These are phyloP conservation scores for Taeniopygia guttata DNA, from an alignment of 2,797 vertebrate species.

Conservation along the genomic window DNA sequence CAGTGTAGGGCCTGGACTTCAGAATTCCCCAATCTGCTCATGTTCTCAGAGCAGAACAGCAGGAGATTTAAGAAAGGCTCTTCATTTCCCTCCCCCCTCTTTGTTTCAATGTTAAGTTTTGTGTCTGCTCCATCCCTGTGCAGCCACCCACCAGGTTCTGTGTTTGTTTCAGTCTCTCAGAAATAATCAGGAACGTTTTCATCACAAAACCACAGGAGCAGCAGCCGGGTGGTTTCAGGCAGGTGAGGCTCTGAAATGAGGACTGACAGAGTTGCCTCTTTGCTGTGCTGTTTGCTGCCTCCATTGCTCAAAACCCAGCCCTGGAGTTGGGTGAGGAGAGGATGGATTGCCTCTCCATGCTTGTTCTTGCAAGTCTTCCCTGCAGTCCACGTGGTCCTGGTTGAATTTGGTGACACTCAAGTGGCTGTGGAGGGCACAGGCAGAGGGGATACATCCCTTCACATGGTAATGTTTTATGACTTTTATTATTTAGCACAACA, in stretches of 20 bases:
- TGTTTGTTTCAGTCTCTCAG: neutral
- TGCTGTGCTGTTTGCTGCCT: neutral
- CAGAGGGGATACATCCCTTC: neutral
- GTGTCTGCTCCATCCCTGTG: neutral
- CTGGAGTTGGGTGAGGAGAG: neutral
- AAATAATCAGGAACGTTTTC: neutral
- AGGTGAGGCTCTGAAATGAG: neutral
- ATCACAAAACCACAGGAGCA: neutral
- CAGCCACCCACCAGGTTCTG: neutral
- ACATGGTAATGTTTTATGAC: neutral
- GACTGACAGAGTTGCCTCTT: neutral
- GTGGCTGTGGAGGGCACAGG: neutral
- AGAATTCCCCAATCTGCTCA: neutral
- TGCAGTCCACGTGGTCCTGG: accelerated
- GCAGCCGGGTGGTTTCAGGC: neutral
- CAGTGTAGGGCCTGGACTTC: neutral
- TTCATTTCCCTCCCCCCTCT: neutral
- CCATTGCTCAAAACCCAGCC: neutral
- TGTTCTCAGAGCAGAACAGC: neutral
- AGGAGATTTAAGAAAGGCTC: neutral
- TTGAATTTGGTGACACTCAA: neutral
- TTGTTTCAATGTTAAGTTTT: neutral
- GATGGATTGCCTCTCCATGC: neutral
- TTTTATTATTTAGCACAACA: slow-evolving; percentile 52
- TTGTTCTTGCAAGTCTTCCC: neutral